These are phyloP conservation scores for Muschampia plurimacula DNA, from an alignment of 2,888 invertebrate species.

Conservation along the genomic window DNA sequence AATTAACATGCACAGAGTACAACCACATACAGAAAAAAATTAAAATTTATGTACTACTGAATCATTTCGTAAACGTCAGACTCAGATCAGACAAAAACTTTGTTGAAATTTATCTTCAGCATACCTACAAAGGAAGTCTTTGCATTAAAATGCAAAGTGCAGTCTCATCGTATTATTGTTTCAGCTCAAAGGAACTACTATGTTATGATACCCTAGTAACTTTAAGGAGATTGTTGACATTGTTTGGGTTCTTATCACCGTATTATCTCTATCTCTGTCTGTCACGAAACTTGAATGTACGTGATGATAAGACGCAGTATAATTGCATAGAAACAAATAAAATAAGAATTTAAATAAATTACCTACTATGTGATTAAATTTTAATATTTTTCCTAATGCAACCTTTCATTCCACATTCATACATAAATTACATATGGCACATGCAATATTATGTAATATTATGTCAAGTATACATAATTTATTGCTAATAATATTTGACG, in stretches of 20 bases:
- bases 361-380: neutral
- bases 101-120: neutral
- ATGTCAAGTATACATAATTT: neutral
- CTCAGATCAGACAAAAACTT: neutral
- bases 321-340: conserved; percentile 13
- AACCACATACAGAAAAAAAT: neutral
- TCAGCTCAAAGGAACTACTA: conserved; percentile 42
- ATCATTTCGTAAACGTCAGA: neutral
- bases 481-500: neutral
- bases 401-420: no score
- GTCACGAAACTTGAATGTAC: neutral
- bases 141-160: neutral
- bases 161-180: neutral
- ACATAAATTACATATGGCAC: no score
- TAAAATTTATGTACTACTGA: neutral
- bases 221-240: conserved; percentile 2
- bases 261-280: neutral
- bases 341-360: neutral
- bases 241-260: conserved; percentile 16
- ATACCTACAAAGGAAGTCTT: neutral
- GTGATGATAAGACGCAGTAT: neutral
- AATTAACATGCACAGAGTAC: conserved; percentile 5
- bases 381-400: neutral
- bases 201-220: conserved; percentile 9
- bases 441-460: no score